These are phyloP conservation scores for Albula goreensis DNA, from an alignment of 2,113 vertebrate species.

Conservation along the genomic window DNA sequence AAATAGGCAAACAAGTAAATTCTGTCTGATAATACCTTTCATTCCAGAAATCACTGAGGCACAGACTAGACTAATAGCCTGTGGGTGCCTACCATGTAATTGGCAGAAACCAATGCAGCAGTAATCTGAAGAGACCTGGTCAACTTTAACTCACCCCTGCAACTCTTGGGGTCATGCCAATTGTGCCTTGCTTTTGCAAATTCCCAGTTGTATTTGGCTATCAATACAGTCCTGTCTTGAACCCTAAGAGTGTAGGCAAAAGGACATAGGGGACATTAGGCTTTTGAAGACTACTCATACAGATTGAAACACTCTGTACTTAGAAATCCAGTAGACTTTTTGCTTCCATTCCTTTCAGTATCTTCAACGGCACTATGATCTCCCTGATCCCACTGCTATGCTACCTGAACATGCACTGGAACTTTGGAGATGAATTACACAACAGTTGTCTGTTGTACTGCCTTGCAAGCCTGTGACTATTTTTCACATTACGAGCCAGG, in stretches of 20 bases:
- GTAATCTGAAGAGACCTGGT: not conserved
- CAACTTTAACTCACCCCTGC: not conserved
- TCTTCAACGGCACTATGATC: too few species aligned
- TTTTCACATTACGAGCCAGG: not conserved
- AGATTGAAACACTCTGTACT: too few species aligned
- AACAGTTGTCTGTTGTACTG: too few species aligned
- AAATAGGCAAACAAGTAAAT: not conserved
- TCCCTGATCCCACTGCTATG: not conserved
- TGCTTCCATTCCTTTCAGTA: too few species aligned
- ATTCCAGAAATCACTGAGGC: not conserved
- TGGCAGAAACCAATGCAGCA: not conserved
- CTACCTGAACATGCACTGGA: not conserved
- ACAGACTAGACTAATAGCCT: not conserved
- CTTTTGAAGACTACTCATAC: too few species aligned
- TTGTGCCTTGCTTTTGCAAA: not conserved
- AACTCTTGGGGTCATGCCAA: not conserved
- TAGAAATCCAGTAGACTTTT: too few species aligned
- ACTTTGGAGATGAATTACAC: not conserved
- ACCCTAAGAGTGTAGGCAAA: too few species aligned
- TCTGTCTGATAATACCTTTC: not conserved
- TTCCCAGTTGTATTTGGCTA: too few species aligned
- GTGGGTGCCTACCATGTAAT: not conserved
- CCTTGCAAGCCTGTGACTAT: not conserved
- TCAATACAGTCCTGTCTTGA: too few species aligned
- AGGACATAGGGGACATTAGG: too few species aligned